Evolutionary conservation across 2,113 vertebrate genomes (phyloP).

Genomic region (Noturus placidus): DNA sequence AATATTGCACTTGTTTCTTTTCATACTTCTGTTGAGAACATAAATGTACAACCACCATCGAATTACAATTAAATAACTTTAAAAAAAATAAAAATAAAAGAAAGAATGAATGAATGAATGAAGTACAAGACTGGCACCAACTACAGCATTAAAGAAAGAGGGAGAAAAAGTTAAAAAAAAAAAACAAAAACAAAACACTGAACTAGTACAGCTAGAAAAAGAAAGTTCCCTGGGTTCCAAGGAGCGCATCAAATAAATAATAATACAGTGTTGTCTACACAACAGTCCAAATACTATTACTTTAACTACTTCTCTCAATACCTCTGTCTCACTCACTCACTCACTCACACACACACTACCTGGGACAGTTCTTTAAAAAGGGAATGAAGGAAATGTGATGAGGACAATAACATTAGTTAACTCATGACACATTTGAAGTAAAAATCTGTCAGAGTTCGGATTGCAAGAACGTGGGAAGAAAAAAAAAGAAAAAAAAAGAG

Average conservation of each 20-base stretch:
- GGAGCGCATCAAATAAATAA: constrained; percentile 28
- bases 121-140: constrained; percentile 22
- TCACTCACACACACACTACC: not conserved
- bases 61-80: not conserved
- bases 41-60: not conserved
- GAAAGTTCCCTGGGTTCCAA: not conserved
- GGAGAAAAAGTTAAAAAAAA: not conserved
- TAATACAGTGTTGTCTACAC: constrained; percentile 40
- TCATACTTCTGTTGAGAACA: not conserved
- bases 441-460: not conserved
- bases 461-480: too few relatives aligned
- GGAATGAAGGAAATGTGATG: not conserved
- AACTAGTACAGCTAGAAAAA: constrained; percentile 4
- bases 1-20: constrained; percentile 45
- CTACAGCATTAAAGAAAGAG: not conserved
- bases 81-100: not conserved
- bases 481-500: too few relatives aligned
- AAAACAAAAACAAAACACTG: not conserved
- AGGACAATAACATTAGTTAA: not conserved
- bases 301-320: constrained; percentile 1
- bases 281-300: constrained; percentile 17
- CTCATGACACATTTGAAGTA: not conserved
- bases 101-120: constrained; percentile 19
- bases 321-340: not conserved
- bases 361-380: not conserved